Percentiles rank a stretch among this genome's conserved stretches.
These are phyloP conservation scores for Polypterus senegalus DNA, from an alignment of 2,113 vertebrate species.

Conservation along the genomic window DNA sequence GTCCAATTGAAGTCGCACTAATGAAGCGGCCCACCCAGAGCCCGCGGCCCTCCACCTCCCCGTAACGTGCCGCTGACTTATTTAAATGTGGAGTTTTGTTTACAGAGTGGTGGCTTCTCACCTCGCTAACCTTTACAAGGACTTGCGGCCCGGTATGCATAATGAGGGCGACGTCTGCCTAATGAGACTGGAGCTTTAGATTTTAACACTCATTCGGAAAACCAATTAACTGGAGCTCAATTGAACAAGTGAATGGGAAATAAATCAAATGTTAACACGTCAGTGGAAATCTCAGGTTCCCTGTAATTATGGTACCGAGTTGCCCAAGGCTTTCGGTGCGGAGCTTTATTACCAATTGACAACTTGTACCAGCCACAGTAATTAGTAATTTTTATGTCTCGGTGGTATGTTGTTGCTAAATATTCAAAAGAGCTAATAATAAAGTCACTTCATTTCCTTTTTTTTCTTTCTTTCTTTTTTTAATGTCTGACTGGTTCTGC, in stretches of 20 bases:
- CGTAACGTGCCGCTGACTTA: constrained; percentile 6
- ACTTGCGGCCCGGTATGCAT: constrained; percentile 43
- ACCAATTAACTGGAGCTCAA: constrained; percentile 74
- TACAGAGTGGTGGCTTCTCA: constrained; percentile 27
- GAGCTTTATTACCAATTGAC: constrained; percentile 65
- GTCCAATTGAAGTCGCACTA: too few relatives aligned
- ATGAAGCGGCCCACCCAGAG: too few relatives aligned
- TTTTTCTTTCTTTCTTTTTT: too few relatives aligned
- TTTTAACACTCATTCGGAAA: constrained; percentile 82
- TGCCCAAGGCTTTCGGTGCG: constrained; percentile 56
- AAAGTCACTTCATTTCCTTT: too few relatives aligned
- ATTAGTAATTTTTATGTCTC: constrained; percentile 28
- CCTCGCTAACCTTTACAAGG: constrained; percentile 44
- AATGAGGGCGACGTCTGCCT: constrained; percentile 50
- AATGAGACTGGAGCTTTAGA: constrained; percentile 68
- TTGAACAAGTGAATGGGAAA: constrained; percentile 69
- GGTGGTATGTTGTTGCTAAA: too few relatives aligned
- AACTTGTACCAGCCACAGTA: constrained; percentile 61
- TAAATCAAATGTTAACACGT: constrained; percentile 90
- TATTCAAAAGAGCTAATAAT: too few relatives aligned
- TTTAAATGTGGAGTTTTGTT: constrained; percentile 31
- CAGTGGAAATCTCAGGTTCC: constrained; percentile 62
- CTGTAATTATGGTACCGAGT: constrained; percentile 74
- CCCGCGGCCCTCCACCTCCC: too few relatives aligned
- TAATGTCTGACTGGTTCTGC: too few relatives aligned